A percentile compares a stretch with the other conserved stretches of the same genome.
Conservation (phyloP, 1,140 invertebrate species). For the Drosophila triauraria region DNA sequence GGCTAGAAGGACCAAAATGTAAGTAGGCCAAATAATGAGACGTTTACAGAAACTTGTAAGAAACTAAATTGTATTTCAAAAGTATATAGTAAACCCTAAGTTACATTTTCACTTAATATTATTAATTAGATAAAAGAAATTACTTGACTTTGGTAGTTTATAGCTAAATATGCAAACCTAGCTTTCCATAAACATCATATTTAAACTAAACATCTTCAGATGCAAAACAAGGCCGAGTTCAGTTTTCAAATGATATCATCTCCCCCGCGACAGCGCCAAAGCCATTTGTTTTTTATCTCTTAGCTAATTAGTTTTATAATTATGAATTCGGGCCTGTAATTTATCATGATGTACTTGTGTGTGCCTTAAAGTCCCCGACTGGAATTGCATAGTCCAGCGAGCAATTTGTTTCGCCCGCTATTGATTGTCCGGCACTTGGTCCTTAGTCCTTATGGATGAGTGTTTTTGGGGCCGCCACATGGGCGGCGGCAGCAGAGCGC, state of each 20-base stretch:
- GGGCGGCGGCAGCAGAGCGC: slow-evolving; percentile 51
- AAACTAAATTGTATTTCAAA: too few species aligned
- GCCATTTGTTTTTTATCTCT: slow-evolving; percentile 67
- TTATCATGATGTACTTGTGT: slow-evolving; percentile 48
- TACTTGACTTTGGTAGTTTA: background rate
- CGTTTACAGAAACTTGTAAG: too few species aligned
- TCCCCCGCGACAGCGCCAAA: background rate
- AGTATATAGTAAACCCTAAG: too few species aligned
- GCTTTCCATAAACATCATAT: background rate
- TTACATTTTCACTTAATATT: too few species aligned
- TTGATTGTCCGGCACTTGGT: slow-evolving; percentile 71
- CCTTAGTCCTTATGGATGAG: slow-evolving; percentile 24
- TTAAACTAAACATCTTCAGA: background rate
- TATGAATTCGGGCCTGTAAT: slow-evolving; percentile 60
- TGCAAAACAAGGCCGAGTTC: background rate
- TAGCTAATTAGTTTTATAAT: slow-evolving; percentile 81
- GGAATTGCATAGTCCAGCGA: slow-evolving; percentile 75
- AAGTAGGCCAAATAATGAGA: too few species aligned
- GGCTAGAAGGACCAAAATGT: too few species aligned
- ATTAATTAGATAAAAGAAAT: background rate
- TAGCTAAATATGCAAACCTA: background rate
- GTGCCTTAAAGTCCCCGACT: slow-evolving; percentile 13
- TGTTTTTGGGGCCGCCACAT: slow-evolving; percentile 53
- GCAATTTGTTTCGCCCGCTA: slow-evolving; percentile 74
- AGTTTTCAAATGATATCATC: slow-evolving; percentile 4